These are phyloP conservation scores for Mustela erminea DNA, from an alignment of 2,797 vertebrate species.

Conservation along the genomic window DNA sequence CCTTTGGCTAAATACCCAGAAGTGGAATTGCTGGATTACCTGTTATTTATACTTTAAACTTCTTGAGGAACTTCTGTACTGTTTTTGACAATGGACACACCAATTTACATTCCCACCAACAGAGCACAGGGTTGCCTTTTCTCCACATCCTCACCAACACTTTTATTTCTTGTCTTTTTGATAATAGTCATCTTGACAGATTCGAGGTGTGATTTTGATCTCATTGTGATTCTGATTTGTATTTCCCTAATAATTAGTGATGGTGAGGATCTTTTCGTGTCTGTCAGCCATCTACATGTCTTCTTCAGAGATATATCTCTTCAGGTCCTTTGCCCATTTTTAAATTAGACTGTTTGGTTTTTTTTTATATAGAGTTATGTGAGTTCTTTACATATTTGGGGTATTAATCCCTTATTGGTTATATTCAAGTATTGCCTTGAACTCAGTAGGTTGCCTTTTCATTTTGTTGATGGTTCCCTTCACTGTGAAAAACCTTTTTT, in stretches of 20 bases:
- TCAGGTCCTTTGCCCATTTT: neutral
- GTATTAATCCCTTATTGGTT: neutral
- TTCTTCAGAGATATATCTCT: neutral
- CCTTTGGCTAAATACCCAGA: neutral
- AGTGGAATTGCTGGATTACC: neutral
- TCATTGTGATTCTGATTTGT: neutral
- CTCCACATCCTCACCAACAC: neutral
- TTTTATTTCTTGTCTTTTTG: neutral
- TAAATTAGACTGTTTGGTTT: neutral
- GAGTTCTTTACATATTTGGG: neutral
- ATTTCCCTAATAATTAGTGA: neutral
- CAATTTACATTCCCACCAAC: neutral
- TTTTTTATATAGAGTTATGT: neutral
- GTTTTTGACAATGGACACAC: neutral
- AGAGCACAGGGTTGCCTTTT: neutral
- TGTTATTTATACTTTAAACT: neutral
- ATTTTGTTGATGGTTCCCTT: neutral
- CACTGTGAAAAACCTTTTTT: neutral
- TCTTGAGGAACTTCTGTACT: neutral
- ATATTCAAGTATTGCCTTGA: neutral
- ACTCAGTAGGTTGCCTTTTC: neutral
- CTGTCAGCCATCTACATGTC: neutral
- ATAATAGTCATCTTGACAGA: neutral
- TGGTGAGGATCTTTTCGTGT: neutral
- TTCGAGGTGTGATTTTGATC: neutral